Evolutionary conservation across 2,888 invertebrate genomes (phyloP).

Genomic region (Malachius bipustulatus): DNA sequence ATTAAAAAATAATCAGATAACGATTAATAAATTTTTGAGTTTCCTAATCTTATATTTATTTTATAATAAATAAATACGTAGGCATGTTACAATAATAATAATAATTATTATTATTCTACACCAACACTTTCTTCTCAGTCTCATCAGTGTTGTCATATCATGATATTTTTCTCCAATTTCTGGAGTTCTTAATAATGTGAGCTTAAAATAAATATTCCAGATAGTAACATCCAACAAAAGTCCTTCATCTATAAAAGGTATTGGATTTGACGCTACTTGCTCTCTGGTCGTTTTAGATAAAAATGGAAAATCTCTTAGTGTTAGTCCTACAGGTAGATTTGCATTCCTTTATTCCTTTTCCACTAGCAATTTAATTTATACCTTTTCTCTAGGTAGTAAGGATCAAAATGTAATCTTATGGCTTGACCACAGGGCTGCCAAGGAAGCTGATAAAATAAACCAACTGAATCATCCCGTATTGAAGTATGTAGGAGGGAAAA

Average conservation of each 20-base stretch:
- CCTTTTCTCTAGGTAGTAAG: slow-evolving; percentile 42
- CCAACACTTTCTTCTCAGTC: too few relatives aligned
- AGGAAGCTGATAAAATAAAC: slow-evolving; percentile 74
- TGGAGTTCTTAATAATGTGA: neutral
- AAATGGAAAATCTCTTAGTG: slow-evolving; percentile 54
- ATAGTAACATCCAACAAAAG: slow-evolving; percentile 44
- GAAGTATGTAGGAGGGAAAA: slow-evolving; percentile 78
- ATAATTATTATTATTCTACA: too few relatives aligned
- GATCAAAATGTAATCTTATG: slow-evolving; percentile 79
- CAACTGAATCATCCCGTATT: slow-evolving; percentile 60
- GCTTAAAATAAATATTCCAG: slow-evolving; percentile 35
- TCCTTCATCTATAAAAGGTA: slow-evolving; percentile 56
- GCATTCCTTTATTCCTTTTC: too few relatives aligned
- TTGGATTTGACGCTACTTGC: slow-evolving; percentile 94
- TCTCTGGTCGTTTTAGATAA: slow-evolving; percentile 73
- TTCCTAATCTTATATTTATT: too few relatives aligned
- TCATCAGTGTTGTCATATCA: too few relatives aligned
- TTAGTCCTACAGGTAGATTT: slow-evolving; percentile 56
- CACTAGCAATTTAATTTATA: too few relatives aligned
- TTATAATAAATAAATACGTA: too few relatives aligned
- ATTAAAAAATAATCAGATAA: too few relatives aligned
- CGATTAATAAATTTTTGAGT: too few relatives aligned
- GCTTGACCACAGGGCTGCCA: slow-evolving; percentile 82
- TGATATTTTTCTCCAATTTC: too few relatives aligned
- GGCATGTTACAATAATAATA: too few relatives aligned